phyloP scores from a whole-genome alignment of 2,888 invertebrate genomes.

The Mactromeris polynyma region DNA sequence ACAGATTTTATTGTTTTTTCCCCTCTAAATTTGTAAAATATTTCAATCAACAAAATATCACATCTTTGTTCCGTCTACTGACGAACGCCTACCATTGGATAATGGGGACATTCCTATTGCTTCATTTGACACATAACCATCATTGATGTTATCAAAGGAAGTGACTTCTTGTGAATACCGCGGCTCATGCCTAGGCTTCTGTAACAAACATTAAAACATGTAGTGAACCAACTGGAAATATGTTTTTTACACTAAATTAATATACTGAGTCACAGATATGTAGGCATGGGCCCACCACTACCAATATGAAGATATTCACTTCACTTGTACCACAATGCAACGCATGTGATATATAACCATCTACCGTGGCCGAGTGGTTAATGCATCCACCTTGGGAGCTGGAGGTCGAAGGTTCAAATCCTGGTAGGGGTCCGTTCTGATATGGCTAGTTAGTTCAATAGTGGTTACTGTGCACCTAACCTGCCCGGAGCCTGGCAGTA shows the following conservation, averaged over 20 bases:
- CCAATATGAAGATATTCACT: not conserved
- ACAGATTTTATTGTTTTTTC: no score
- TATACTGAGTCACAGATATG: not conserved
- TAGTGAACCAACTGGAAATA: not conserved
- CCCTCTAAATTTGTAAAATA: no score
- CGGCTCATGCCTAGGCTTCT: conserved; percentile 14
- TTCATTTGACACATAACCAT: conserved; percentile 26
- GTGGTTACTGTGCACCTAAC: no score
- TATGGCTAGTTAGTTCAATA: no score
- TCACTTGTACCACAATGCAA: not conserved
- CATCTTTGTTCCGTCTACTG: conserved; percentile 36
- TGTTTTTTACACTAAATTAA: not conserved
- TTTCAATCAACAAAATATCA: no score
- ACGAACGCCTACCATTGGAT: conserved; percentile 25
- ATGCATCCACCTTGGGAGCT: no score
- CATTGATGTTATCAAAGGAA: conserved; percentile 32
- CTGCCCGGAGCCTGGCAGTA: no score
- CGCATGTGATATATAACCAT: not conserved
- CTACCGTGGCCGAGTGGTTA: not conserved
- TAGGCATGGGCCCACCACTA: not conserved
- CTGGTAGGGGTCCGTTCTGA: no score
- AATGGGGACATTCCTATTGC: conserved; percentile 25
- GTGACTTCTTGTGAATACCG: conserved; percentile 16
- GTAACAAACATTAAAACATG: not conserved
- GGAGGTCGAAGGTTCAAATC: no score